phyloP scores from a whole-genome alignment of 2,888 invertebrate species.

The Lycia hirtaria region DNA sequence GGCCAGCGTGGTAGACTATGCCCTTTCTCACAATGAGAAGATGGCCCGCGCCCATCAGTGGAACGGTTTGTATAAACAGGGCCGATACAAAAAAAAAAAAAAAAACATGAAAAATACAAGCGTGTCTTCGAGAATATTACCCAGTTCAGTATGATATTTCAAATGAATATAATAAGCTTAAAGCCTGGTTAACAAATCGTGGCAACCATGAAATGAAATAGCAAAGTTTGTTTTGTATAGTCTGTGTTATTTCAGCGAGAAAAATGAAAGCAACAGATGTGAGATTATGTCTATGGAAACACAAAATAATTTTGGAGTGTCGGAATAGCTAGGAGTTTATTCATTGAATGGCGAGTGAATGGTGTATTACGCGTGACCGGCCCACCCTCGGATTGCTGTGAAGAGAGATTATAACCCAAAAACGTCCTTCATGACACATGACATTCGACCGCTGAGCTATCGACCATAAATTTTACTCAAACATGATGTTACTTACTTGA shows the following conservation, averaged over 20 bases:
- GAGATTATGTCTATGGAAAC: conserved; percentile 44
- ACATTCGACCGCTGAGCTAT: conserved; percentile 51
- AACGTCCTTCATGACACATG: conserved; percentile 54
- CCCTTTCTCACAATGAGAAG: too few species aligned
- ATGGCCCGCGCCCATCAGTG: too few species aligned
- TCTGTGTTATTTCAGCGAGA: conserved; percentile 28
- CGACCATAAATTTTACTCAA: conserved; percentile 33
- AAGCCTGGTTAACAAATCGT: neutral
- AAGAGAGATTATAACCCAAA: conserved; percentile 62
- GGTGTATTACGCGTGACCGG: conserved; percentile 60
- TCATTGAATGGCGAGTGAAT: conserved; percentile 58
- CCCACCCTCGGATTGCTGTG: conserved; percentile 50
- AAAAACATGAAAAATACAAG: neutral
- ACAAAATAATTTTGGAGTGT: conserved; percentile 59
- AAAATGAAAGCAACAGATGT: conserved; percentile 56
- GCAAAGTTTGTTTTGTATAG: conserved; percentile 22
- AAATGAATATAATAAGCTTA: conserved; percentile 2
- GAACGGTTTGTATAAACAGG: too few species aligned
- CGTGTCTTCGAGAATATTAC: neutral
- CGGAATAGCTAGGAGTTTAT: conserved; percentile 57
- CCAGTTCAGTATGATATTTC: neutral
- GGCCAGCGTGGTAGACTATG: too few species aligned
- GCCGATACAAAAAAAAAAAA: too few species aligned
- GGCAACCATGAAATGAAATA: conserved; percentile 7
- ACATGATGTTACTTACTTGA: conserved; percentile 19